Conservation (phyloP, 2,113 vertebrate species). For the Myotis yumanensis region DNA sequence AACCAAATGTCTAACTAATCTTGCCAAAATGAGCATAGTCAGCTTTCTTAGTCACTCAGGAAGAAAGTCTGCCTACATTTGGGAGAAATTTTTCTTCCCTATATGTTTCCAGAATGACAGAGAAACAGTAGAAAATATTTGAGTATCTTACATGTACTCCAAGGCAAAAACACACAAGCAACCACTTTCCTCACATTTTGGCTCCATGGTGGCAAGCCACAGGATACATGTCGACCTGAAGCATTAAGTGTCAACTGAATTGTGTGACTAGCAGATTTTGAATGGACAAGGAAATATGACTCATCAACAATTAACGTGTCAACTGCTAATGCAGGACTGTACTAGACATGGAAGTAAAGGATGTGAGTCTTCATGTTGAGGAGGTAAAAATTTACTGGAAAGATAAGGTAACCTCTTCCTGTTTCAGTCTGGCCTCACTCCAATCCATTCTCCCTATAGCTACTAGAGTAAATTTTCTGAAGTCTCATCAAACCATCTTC, state of each 20-base stretch:
- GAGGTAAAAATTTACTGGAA: not conserved
- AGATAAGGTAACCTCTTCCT: not conserved
- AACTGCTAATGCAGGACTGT: not conserved
- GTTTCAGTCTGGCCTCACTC: not conserved
- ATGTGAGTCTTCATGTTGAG: not conserved
- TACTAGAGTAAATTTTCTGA: not conserved
- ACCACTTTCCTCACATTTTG: not conserved
- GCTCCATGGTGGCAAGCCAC: not conserved
- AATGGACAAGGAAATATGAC: not conserved
- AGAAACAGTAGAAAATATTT: not conserved
- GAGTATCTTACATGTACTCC: not conserved
- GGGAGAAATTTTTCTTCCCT: not conserved
- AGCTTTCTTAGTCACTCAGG: not conserved
- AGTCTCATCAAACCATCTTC: not conserved
- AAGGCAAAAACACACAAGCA: not conserved
- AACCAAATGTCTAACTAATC: not conserved
- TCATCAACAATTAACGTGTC: not conserved
- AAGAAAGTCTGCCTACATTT: not conserved
- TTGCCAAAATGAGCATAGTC: not conserved
- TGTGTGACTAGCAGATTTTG: not conserved
- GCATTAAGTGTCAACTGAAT: not conserved
- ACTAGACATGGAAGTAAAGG: not conserved
- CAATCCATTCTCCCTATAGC: not conserved
- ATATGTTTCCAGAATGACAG: not conserved
- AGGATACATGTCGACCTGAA: not conserved